Evolutionary conservation across 2,797 vertebrate genomes (phyloP), one percentile per base, ranked within the genome.

Genomic region (Alexandromys oeconomus): DNA sequence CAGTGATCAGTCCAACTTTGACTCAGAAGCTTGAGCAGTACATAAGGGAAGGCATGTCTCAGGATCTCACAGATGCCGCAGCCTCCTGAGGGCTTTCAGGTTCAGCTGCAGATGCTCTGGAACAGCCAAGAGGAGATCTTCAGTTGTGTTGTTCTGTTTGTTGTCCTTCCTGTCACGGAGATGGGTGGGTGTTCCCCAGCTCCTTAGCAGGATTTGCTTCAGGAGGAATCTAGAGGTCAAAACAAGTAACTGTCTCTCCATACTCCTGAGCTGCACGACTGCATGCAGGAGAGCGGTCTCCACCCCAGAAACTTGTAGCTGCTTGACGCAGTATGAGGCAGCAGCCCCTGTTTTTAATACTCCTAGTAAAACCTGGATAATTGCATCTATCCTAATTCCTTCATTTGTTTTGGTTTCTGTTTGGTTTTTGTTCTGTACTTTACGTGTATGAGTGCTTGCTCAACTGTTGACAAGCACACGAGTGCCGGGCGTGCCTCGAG

Each of bases 131-230:
- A 43, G 40, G 59, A 46, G 81, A 48, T 46, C 29, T 25, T 14
- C 61, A 67, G 6, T 63, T 27, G 29, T 84, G 1, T 34, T 34
- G 4, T 34, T 19, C 2, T 3, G 40, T 21, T 59, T 82, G 81
- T 23, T 21, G 12, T 27, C 40, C 46, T 63, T 84, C 2, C 40
- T 29, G 29, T 67, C 10, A 8, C 43, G 40, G 67, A 90, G 89
- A 40, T 74, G 29, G 0, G 9, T 0, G 21, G 27, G 2, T 91
- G 48, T 84, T 95, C 31, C 54, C 34, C 37, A 91, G 51, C 43
- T 94, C 87, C 88, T 59, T 9, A 4, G n/a, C 94, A 88, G 82
- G 93, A 90, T 92, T 97, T 96, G 96, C 91, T 95, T 84, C 93
- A 54, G 43, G 96, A 96, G 65, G 97, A 91, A 86, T 78, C 74